A percentile compares a stretch with the other conserved stretches of the same genome.
Conservation (phyloP, 2,797 vertebrate genomes). For the Hephaestus fuliginosus region DNA sequence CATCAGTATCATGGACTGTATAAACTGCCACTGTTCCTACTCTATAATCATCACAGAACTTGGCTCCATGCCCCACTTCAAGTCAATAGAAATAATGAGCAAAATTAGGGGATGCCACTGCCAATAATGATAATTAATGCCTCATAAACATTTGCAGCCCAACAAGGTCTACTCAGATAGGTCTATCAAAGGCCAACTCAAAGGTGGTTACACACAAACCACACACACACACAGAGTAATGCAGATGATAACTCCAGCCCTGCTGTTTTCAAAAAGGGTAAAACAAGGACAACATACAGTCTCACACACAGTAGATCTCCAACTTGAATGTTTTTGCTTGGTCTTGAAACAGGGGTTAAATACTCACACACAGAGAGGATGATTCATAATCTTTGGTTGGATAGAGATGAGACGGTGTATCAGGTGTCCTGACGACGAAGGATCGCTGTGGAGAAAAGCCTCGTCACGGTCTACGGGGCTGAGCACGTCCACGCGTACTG, state of each 20-base stretch:
- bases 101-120: slow-evolving; percentile 64
- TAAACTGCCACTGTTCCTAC: slow-evolving; percentile 54
- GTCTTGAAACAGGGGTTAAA: slow-evolving; percentile 50
- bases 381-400: slow-evolving; percentile 56
- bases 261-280: slow-evolving; percentile 34
- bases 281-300: slow-evolving; percentile 37
- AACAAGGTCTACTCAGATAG: slow-evolving; percentile 40
- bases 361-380: slow-evolving; percentile 44
- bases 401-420: slow-evolving; percentile 44
- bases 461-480: slow-evolving; percentile 54
- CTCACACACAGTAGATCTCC: slow-evolving; percentile 4
- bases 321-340: background rate
- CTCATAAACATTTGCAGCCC: slow-evolving; percentile 58
- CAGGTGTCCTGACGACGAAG: slow-evolving; percentile 68
- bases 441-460: slow-evolving; percentile 60
- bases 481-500: slow-evolving; percentile 28
- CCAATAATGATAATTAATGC: slow-evolving; percentile 70
- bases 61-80: slow-evolving; percentile 60
- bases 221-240: background rate
- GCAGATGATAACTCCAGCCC: background rate
- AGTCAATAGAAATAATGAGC: slow-evolving; percentile 72
- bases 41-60: slow-evolving; percentile 70
- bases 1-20: slow-evolving; percentile 60
- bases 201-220: slow-evolving; percentile 38
- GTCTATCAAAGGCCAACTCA: slow-evolving; percentile 36